Conservation (phyloP, 2,888 invertebrate genomes). For the Nemotelus pantherinus region DNA sequence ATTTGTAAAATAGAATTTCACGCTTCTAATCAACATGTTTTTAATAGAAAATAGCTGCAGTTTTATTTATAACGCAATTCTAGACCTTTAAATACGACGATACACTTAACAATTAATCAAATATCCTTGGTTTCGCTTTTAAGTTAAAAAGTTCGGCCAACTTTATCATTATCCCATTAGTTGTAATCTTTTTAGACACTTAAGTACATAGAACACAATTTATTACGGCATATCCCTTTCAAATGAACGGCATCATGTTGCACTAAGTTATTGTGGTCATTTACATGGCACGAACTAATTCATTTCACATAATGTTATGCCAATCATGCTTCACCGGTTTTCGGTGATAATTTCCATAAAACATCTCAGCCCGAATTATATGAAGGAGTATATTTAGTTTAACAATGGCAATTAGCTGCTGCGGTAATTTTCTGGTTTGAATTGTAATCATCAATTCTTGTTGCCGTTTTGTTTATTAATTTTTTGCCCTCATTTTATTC, state of each 20-base stretch:
- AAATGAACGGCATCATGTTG: not conserved
- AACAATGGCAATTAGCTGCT: conserved; percentile 25
- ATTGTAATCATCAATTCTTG: conserved; percentile 32
- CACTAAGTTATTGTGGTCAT: not conserved
- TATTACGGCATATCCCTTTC: not conserved
- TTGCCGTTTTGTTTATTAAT: conserved; percentile 48
- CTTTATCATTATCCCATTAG: no score
- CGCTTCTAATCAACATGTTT: no score
- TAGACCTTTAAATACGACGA: no score
- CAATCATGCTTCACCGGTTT: conserved; percentile 1
- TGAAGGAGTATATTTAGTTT: not conserved
- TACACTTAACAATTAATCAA: no score
- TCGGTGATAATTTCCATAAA: conserved; percentile 19
- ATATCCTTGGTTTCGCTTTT: no score
- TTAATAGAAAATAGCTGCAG: no score
- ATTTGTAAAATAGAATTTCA: no score
- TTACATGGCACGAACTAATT: conserved; percentile 31
- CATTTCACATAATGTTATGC: conserved; percentile 15
- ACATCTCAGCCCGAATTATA: not conserved
- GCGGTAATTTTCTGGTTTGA: conserved; percentile 17
- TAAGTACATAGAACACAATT: no score
- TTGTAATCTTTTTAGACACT: no score
- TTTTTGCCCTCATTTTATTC: conserved; percentile 15
- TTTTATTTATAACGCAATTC: no score
- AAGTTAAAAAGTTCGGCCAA: no score